phyloP scores from a whole-genome alignment of 2,888 invertebrate species.

The Tinea trinotella region DNA sequence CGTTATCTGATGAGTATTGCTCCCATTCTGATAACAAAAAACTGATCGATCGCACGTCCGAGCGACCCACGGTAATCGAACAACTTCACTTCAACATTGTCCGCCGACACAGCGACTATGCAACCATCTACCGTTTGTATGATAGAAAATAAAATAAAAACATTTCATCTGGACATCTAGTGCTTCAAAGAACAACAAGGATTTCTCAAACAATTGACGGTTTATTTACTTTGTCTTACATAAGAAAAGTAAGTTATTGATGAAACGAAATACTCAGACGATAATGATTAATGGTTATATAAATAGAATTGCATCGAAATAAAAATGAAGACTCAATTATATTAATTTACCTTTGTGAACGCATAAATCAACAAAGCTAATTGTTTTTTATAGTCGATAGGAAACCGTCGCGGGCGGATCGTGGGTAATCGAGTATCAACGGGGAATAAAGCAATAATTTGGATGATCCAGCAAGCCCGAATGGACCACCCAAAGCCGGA shows the following conservation, averaged over 20 bases:
- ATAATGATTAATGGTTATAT: background rate
- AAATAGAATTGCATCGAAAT: conserved; percentile 2
- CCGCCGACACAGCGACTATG: background rate
- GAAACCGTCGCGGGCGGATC: background rate
- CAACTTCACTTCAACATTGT: conserved; percentile 17
- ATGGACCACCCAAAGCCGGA: conserved; percentile 42
- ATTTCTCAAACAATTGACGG: background rate
- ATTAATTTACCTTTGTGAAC: conserved; percentile 13
- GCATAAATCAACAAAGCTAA: conserved; percentile 17
- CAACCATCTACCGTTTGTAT: background rate
- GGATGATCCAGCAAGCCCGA: conserved; percentile 36
- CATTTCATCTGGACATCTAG: background rate
- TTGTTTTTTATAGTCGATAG: conserved; percentile 9
- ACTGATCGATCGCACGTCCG: conserved; percentile 35
- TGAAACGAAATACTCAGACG: background rate
- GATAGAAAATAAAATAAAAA: background rate
- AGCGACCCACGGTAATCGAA: conserved; percentile 23
- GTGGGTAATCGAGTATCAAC: conserved; percentile 25
- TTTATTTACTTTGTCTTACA: background rate
- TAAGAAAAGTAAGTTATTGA: background rate
- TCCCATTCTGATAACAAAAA: conserved; percentile 58
- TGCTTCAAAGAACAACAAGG: background rate
- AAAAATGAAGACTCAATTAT: conserved; percentile 6
- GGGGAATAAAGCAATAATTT: conserved; percentile 35
- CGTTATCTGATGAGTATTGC: conserved; percentile 69